Conservation (phyloP, 2,797 vertebrate genomes). For the Echiichthys vipera region DNA sequence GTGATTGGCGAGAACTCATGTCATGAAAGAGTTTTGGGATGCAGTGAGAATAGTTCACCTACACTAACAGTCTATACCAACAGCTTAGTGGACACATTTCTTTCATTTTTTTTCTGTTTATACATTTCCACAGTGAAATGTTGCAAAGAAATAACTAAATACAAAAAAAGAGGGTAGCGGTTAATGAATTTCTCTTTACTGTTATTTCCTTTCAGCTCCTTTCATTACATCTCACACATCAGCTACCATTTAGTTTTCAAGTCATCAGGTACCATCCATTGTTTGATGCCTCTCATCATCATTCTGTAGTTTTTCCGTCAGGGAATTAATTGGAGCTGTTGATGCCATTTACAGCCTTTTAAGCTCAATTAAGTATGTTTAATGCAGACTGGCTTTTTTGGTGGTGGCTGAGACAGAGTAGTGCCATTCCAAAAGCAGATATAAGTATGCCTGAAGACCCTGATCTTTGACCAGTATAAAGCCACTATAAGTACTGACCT, state of each 20-base stretch:
- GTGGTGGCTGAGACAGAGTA: conserved; percentile 4
- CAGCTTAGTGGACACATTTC: background rate
- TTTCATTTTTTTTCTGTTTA: background rate
- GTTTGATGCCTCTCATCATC: conserved; percentile 64
- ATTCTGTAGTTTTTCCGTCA: conserved; percentile 53
- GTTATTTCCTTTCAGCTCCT: conserved; percentile 33
- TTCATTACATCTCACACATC: conserved; percentile 35
- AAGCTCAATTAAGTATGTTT: conserved; percentile 76
- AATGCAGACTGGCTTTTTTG: conserved; percentile 58
- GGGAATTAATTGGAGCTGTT: conserved; percentile 67
- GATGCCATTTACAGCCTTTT: conserved; percentile 77
- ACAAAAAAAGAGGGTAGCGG: too few relatives aligned
- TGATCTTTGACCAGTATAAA: conserved; percentile 30
- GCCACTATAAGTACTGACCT: conserved; percentile 5
- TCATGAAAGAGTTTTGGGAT: background rate
- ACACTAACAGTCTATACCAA: too few relatives aligned
- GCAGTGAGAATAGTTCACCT: background rate
- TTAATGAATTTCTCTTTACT: conserved; percentile 38
- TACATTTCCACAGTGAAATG: conserved; percentile 3
- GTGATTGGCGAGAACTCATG: background rate
- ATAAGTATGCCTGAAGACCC: background rate
- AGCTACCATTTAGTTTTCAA: conserved; percentile 7
- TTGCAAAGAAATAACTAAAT: conserved; percentile 16
- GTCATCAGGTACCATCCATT: conserved; percentile 50
- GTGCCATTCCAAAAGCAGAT: conserved; percentile 18